Evolutionary conservation across 2,797 vertebrate genomes (phyloP), one percentile per base, ranked within the genome.

Genomic region (Sylvilagus floridanus): DNA sequence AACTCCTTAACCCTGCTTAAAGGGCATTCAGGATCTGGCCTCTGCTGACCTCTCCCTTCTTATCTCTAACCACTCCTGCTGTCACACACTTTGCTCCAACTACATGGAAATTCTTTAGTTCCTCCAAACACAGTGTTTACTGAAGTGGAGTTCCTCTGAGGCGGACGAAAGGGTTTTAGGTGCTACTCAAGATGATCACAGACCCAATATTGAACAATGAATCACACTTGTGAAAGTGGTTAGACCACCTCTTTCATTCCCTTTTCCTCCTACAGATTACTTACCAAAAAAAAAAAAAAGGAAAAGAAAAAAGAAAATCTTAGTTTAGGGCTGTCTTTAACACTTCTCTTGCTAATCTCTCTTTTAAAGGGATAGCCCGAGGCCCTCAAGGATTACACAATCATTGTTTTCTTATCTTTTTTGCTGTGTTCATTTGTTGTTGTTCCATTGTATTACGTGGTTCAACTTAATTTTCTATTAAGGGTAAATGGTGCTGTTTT

Each of bases 1-100:
- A 90, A 96, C 88, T 93, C 78, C 78, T 96, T 92, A 96, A 94
- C 94, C 82, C 90, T 85, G 73, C 79, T 96, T 96, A 94, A 78
- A 79, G 68, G 83, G 24, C 75, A 42, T 84, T 83, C n/a, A 85
- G 60, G 68, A 65, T 84, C 60, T 78, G 92, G 75, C 50, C 76
- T 78, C 57, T 62, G 68, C 37, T 86, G 90, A 93, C 85, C 77
- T 90, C 47, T 22, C 37, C 9, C 26, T 92, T 83, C 92, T 96
- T 94, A 86, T 95, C 90, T 86, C 73, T 90, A 42, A 35, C 17
- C 35, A 12, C n/a, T 90, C 94, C 91, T 84, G 84, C 79, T 89
- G 79, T 65, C 79, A 76, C 50, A 60, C 42, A 76, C 66, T 86
- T 86, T 57, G 85, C 37, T 68, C 65, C 50, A 37, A 73, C 79